Conservation (phyloP, 2,888 invertebrate species). For the Cryptus viduatorius region DNA sequence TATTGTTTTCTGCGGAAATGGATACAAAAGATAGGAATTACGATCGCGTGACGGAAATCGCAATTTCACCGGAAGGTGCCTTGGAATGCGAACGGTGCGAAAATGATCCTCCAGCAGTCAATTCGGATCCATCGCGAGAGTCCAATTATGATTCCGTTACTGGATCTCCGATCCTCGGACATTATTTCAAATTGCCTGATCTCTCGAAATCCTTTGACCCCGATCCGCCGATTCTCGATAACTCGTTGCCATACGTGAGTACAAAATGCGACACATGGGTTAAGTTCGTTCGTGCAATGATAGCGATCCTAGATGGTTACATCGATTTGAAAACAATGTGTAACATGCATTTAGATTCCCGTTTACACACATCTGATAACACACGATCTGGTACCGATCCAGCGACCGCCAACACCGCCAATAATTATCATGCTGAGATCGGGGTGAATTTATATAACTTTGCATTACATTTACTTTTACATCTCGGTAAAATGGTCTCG, state of each 20-base stretch:
- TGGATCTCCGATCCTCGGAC: constrained; percentile 87
- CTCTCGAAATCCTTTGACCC: constrained; percentile 85
- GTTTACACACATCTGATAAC: constrained; percentile 90
- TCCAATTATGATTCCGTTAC: background rate
- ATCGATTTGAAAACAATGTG: background rate
- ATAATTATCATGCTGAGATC: constrained; percentile 71
- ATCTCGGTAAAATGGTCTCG: background rate
- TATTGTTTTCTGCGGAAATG: constrained; percentile 19
- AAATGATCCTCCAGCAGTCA: background rate
- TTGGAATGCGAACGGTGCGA: constrained; percentile 16
- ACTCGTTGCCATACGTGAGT: constrained; percentile 87
- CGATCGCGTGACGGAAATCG: constrained; percentile 18
- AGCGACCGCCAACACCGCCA: constrained; percentile 86
- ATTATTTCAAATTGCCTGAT: constrained; percentile 85
- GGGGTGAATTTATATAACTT: constrained; percentile 52
- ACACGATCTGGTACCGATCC: constrained; percentile 87
- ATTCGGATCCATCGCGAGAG: constrained; percentile 6
- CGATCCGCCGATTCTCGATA: constrained; percentile 87
- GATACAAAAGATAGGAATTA: constrained; percentile 30
- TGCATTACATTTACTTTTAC: background rate
- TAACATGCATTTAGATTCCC: constrained; percentile 87
- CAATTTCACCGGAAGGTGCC: constrained; percentile 32
- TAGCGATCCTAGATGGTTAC: background rate
- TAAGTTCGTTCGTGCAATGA: background rate
- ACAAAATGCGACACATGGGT: constrained; percentile 43